Evolutionary conservation across 2,113 vertebrate species (phyloP).

Genomic region (Boleophthalmus pectinirostris): DNA sequence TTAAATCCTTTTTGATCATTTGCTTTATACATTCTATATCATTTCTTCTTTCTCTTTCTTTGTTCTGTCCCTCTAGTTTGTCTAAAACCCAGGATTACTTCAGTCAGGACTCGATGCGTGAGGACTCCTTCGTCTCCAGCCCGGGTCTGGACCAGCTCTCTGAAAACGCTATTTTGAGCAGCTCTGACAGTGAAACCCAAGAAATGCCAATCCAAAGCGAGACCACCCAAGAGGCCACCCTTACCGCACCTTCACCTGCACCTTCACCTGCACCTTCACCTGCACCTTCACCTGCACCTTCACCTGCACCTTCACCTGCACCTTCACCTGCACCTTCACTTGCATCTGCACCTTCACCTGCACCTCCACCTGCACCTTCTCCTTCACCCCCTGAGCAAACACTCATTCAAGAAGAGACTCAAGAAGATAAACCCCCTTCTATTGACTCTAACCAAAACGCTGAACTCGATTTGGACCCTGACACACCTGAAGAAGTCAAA

Average conservation of each 20-base stretch:
- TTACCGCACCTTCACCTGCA: slow-evolving; percentile 3
- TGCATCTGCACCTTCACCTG: not conserved
- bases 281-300: slow-evolving; percentile 3
- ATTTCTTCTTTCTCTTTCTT: not conserved
- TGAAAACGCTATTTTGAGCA: slow-evolving; percentile 54
- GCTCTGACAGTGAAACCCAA: slow-evolving; percentile 56
- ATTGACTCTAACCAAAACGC: not conserved
- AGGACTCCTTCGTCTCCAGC: slow-evolving; percentile 69
- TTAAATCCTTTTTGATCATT: too few relatives aligned
- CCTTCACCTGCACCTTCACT: slow-evolving; percentile 6
- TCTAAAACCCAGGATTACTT: slow-evolving; percentile 53
- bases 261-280: too few relatives aligned
- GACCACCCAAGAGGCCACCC: not conserved
- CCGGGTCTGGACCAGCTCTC: slow-evolving; percentile 53
- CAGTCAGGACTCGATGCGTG: slow-evolving; percentile 74
- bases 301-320: not conserved
- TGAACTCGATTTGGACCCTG: not conserved
- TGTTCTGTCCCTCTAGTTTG: slow-evolving; percentile 38
- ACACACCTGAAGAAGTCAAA: not conserved
- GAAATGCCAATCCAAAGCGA: not conserved
- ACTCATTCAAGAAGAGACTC: slow-evolving; percentile 7
- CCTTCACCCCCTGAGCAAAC: not conserved
- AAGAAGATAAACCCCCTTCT: not conserved
- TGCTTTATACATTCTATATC: not conserved
- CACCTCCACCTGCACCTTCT: not conserved